Conservation (phyloP, 35 echinoderm and acorn worm genomes). For the Amphiura filiformis region DNA sequence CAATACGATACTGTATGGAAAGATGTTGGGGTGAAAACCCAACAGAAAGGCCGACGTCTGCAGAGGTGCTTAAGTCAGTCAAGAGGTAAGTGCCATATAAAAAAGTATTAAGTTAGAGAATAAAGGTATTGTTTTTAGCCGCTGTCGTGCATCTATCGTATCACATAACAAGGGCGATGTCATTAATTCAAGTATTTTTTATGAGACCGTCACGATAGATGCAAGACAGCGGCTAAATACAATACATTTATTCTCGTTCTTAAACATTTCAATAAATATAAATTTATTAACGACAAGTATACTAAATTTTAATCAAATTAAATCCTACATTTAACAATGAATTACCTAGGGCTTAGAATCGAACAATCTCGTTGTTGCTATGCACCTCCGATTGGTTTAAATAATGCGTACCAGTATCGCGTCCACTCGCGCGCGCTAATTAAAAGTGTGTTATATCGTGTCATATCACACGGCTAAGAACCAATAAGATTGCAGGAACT, state of each 20-base stretch:
- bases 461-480: too few species aligned
- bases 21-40: not conserved
- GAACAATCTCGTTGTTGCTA: too few species aligned
- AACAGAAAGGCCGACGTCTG: not conserved
- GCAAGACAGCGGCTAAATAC: not conserved
- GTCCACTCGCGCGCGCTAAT: not conserved
- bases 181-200: not conserved
- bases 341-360: too few species aligned
- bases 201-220: not conserved
- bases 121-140: too few species aligned
- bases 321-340: too few species aligned
- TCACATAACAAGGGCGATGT: not conserved
- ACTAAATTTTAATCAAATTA: too few species aligned
- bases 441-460: not conserved
- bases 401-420: not conserved
- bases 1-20: not conserved
- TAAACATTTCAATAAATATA: too few species aligned
- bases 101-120: not conserved
- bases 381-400: too few species aligned
- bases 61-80: not conserved
- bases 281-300: too few species aligned
- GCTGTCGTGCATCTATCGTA: too few species aligned
- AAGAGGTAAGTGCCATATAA: not conserved
- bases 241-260: too few species aligned
- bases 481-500: too few species aligned